Evolutionary conservation across 2,888 invertebrate genomes (phyloP).

Genomic region (Pandemis heparana): DNA sequence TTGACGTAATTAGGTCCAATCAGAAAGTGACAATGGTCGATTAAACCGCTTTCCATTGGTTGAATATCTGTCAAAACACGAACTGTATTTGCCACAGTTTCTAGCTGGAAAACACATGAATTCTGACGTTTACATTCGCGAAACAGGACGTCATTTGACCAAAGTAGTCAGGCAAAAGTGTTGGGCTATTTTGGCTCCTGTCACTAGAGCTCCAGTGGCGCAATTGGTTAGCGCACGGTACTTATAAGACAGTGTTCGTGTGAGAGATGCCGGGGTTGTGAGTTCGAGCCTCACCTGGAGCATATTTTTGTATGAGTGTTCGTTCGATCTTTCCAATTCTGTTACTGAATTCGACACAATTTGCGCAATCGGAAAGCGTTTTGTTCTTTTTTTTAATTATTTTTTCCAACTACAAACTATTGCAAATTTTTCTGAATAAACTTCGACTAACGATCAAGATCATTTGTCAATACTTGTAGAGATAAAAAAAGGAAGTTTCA

Average conservation of each 20-base stretch:
- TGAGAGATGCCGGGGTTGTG: conserved; percentile 99
- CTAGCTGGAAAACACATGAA: conserved; percentile 49
- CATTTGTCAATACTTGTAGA: no score
- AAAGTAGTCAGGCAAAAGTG: conserved; percentile 51
- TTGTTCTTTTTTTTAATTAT: no score
- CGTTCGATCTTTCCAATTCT: no score
- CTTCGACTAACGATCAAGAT: no score
- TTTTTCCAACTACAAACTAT: no score
- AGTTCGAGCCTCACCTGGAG: conserved; percentile 99
- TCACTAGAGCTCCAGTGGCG: conserved; percentile 96
- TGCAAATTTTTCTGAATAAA: no score
- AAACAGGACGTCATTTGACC: conserved; percentile 71
- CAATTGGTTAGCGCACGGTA: conserved; percentile 99
- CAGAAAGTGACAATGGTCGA: background rate
- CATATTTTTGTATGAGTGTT: conserved; percentile 81
- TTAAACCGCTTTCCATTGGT: conserved; percentile 23
- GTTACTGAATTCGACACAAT: no score
- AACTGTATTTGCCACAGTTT: conserved; percentile 22
- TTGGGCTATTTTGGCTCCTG: conserved; percentile 58
- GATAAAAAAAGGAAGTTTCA: no score
- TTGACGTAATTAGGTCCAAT: conserved; percentile 36
- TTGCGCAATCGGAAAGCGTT: no score
- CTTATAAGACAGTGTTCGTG: conserved; percentile 98
- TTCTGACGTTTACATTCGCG: conserved; percentile 63
- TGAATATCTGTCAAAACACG: conserved; percentile 27